Evolutionary conservation across 2,888 invertebrate species (phyloP), one percentile per base, ranked within the genome.

Genomic region (Bombyx huttoni): DNA sequence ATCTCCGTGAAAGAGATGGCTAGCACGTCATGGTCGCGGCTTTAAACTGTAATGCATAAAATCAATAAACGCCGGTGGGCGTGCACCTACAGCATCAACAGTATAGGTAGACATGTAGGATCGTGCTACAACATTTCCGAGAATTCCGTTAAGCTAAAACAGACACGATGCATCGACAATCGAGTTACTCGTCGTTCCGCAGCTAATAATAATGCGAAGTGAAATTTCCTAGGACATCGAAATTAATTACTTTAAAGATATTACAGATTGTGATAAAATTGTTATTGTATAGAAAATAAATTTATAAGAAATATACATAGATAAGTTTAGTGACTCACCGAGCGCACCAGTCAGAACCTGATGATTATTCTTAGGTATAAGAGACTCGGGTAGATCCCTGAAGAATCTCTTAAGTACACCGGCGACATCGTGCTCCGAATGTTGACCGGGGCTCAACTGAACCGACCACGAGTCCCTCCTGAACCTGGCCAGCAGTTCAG

Each of bases 321-420:
- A 24, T 24, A 24, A 24, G 24, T 3, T 24, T 45, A 52, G 13
- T 13, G 49, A 57, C 67, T 63, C 76, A 94, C 94, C 89, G 59
- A 93, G 90, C 34, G 93, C 93, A 62, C 91, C 87, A 51, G 93
- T 91, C 51, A 95, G 90, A 61, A 91, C 91, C 53, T 90, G 89
- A 59, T 95, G 92, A 51, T 94, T 90, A 48, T 89, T 87, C n/a
- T 91, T 89, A 0, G 95, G 94, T 54, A 98, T 86, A 35, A 98
- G 82, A 0, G 96, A 93, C 65, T 96, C 96, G 0, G 96, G 94
- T 51, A 98, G 85, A 63, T 95, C 95, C n/a, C 97, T 89, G 75
- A 98, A 94, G 82, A 97, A 98, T 55, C 97, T 89, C 77, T 97
- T 96, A 7, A 98, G 83, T 0, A 94, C 95, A 46, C 94, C 95